phyloP scores from a whole-genome alignment of 2,888 invertebrate genomes.

The Tiliacea aurago region DNA sequence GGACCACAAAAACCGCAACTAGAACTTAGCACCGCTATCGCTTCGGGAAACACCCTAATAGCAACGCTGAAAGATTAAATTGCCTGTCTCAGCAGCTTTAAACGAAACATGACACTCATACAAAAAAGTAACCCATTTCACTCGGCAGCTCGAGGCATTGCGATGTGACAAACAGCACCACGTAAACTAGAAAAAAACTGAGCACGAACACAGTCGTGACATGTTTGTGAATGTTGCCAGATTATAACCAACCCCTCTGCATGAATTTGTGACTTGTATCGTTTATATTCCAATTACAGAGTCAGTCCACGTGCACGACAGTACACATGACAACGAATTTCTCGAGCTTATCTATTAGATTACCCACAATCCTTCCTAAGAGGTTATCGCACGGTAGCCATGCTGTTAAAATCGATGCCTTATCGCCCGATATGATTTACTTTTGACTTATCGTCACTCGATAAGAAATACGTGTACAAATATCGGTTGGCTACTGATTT shows the following conservation, averaged over 20 bases:
- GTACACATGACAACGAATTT: constrained; percentile 73
- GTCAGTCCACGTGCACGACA: constrained; percentile 79
- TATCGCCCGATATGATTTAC: constrained; percentile 85
- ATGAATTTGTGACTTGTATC: constrained; percentile 80
- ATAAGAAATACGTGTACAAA: constrained; percentile 75
- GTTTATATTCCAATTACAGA: constrained; percentile 80
- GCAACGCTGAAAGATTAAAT: constrained; percentile 72
- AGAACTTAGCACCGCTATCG: constrained; percentile 67
- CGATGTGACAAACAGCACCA: constrained; percentile 75
- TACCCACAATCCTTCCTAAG: constrained; percentile 76
- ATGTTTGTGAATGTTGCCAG: constrained; percentile 82
- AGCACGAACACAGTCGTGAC: constrained; percentile 80
- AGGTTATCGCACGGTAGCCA: constrained; percentile 87
- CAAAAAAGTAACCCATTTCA: constrained; percentile 83
- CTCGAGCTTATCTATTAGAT: constrained; percentile 83
- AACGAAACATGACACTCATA: constrained; percentile 73
- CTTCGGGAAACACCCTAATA: constrained; percentile 71
- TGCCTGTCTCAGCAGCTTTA: constrained; percentile 65
- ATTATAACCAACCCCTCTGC: constrained; percentile 79
- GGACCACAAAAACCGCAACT: constrained; percentile 73
- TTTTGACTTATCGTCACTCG: constrained; percentile 77
- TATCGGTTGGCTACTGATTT: constrained; percentile 75
- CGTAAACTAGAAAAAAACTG: constrained; percentile 75
- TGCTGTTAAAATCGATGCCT: constrained; percentile 79
- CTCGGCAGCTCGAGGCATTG: constrained; percentile 76